Base-by-base conservation (phyloP, 2,888 invertebrate species). In the Timema podura region DNA sequence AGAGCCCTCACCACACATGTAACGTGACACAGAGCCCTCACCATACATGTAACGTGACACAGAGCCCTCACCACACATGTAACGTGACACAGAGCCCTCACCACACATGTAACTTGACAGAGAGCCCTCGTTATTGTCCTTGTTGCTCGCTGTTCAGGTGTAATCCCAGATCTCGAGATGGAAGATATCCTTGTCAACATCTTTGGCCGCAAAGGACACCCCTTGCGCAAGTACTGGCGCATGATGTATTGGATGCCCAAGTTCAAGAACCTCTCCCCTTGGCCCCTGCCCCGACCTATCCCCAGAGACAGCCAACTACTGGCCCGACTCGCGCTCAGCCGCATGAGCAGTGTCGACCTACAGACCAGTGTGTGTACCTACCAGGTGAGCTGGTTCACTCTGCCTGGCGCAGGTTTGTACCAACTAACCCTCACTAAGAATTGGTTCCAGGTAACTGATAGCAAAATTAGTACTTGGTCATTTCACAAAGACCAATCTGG, bases 151-250 rank as follows among this genome's bases (percentile, higher is more conserved):
- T 30, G 46, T 47, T 68, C 77, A 92, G 92, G 88, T 73, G 94
- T 99, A 3, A 91, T 95, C 75, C 97, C 98, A 0, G 98, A 99
- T 80, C 84, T 86, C 71, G 96, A 98, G 82, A 88, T 94, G 84
- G 92, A 96, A 78, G 84, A 87, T 68, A 89, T 95, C 81, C 82
- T 99, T 9, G 77, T 91, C 1, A 92, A 91, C 77, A 87, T 91
- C 65, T 99, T 98, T 82, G 98, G 98, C 0, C 82, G 82, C 44
- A 83, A 88, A 74, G 92, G 92, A 0, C 81, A 82, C 74, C 84
- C 83, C 0, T 79, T 83, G 68, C 79, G 79, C 57, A 85, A 85
- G 73, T 82, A 80, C 71, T 81, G 80, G 67, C 79, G 87, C 54
- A 85, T 86, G 84, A 78, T 85, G 75, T 88, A 87, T 76, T 88